phyloP scores from a whole-genome alignment of 2,888 invertebrate genomes.

The Fragum fragum region DNA sequence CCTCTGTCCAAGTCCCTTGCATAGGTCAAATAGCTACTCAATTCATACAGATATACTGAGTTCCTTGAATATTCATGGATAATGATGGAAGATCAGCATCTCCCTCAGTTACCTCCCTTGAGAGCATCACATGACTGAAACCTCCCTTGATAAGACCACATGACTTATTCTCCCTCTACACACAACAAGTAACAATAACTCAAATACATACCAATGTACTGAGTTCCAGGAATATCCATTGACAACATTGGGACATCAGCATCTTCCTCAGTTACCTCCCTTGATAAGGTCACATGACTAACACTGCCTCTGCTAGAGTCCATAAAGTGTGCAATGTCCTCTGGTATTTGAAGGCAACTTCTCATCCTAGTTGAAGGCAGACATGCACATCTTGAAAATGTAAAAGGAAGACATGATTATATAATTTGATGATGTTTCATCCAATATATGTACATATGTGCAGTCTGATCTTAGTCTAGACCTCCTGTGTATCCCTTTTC shows the following conservation, averaged over 20 bases:
- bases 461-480: no score
- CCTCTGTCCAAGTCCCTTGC: no score
- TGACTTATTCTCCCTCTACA: conserved; percentile 17
- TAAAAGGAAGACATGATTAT: no score
- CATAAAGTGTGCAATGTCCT: conserved; percentile 63
- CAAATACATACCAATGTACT: conserved; percentile 62
- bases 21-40: no score
- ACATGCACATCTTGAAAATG: conserved; percentile 40
- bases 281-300: conserved; percentile 44
- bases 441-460: no score
- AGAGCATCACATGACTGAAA: conserved; percentile 37
- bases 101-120: conserved; percentile 63
- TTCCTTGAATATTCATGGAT: conserved; percentile 68
- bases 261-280: conserved; percentile 68
- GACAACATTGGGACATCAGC: conserved; percentile 78
- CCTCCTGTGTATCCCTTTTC: no score
- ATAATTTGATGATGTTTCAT: no score
- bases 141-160: conserved; percentile 49
- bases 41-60: conserved; percentile 61
- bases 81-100: conserved; percentile 78
- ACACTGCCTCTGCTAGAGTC: conserved; percentile 47
- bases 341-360: conserved; percentile 47
- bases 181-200: neutral
- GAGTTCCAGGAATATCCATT: conserved; percentile 68
- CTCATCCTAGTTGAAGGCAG: conserved; percentile 35